These are phyloP conservation scores for Syndactyla subalaris DNA, from an alignment of 2,797 vertebrate genomes.

Conservation along the genomic window DNA sequence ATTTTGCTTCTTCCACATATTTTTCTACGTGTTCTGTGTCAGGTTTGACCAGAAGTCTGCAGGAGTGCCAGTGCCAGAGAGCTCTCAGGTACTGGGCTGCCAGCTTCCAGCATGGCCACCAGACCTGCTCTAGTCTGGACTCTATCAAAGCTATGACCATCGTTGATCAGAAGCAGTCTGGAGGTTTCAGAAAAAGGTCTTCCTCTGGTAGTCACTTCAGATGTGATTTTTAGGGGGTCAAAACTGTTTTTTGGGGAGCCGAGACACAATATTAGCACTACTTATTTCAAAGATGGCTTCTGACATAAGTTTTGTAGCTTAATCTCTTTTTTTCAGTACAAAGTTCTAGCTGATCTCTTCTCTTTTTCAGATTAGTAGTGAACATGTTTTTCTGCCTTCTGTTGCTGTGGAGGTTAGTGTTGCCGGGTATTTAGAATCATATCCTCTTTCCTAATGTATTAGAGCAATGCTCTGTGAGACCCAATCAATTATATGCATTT, in stretches of 20 bases:
- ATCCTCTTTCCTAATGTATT: slow-evolving; percentile 29
- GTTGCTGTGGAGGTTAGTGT: slow-evolving; percentile 2
- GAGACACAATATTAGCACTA: slow-evolving; percentile 46
- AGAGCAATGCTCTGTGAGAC: slow-evolving; percentile 28
- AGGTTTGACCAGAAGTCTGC: not conserved
- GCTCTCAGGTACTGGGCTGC: not conserved
- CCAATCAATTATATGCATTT: slow-evolving; percentile 20
- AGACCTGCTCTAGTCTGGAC: not conserved
- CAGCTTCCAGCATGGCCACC: not conserved
- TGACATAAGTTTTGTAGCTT: slow-evolving; percentile 51
- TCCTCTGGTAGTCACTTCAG: slow-evolving; percentile 23
- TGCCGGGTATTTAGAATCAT: slow-evolving; percentile 39
- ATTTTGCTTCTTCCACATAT: not conserved
- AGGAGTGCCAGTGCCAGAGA: not conserved
- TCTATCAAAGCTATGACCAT: not conserved
- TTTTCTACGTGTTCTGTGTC: not conserved
- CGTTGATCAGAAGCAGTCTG: slow-evolving; percentile 46
- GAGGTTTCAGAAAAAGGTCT: slow-evolving; percentile 57
- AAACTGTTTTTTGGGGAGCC: slow-evolving; percentile 29
- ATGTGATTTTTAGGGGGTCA: slow-evolving; percentile 55
- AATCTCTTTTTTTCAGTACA: slow-evolving; percentile 19
- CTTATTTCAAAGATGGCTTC: slow-evolving; percentile 52
- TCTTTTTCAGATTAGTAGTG: slow-evolving; percentile 2
- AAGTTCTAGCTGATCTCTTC: slow-evolving; percentile 45
- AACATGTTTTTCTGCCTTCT: slow-evolving; percentile 46